Evolutionary conservation across 2,113 vertebrate genomes (phyloP).

Genomic region (Thunnus thynnus): DNA sequence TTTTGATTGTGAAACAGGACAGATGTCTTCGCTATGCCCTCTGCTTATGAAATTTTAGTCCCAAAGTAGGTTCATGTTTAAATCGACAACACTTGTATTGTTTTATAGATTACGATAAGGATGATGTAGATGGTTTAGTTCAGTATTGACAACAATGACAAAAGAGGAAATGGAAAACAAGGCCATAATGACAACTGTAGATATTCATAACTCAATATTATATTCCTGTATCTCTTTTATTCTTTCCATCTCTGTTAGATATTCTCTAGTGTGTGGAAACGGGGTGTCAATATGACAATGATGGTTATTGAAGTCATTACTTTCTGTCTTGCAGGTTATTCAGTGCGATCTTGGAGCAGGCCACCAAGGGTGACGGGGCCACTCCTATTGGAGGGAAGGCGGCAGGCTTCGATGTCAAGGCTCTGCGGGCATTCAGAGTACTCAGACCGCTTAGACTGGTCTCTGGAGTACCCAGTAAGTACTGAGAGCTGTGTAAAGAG

Average conservation of each 20-base stretch:
- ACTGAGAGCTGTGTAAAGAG: not conserved
- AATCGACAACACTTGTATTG: not conserved
- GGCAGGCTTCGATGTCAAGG: slow-evolving; percentile 96
- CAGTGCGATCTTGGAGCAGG: slow-evolving; percentile 98
- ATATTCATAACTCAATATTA: not conserved
- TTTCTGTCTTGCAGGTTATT: slow-evolving; percentile 89
- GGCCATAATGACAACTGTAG: not conserved
- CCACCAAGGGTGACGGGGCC: slow-evolving; percentile 95
- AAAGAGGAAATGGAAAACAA: slow-evolving; percentile 4
- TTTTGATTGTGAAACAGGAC: slow-evolving; percentile 14
- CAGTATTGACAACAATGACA: not conserved
- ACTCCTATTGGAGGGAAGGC: slow-evolving; percentile 97
- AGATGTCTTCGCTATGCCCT: not conserved
- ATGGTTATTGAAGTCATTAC: slow-evolving; percentile 22
- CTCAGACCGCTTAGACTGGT: slow-evolving; percentile 94
- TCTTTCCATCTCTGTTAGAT: slow-evolving; percentile 15
- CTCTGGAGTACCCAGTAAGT: slow-evolving; percentile 96
- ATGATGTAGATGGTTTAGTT: not conserved
- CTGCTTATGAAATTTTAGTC: not conserved
- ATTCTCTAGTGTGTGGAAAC: slow-evolving; percentile 31
- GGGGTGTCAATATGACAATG: not conserved
- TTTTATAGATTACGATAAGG: not conserved
- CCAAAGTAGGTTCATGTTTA: not conserved
- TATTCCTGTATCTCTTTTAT: slow-evolving; percentile 1
- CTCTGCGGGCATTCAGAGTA: slow-evolving; percentile 96